Base-by-base conservation (phyloP, 2,113 vertebrate genomes). In the Notarius quadriscutis region DNA sequence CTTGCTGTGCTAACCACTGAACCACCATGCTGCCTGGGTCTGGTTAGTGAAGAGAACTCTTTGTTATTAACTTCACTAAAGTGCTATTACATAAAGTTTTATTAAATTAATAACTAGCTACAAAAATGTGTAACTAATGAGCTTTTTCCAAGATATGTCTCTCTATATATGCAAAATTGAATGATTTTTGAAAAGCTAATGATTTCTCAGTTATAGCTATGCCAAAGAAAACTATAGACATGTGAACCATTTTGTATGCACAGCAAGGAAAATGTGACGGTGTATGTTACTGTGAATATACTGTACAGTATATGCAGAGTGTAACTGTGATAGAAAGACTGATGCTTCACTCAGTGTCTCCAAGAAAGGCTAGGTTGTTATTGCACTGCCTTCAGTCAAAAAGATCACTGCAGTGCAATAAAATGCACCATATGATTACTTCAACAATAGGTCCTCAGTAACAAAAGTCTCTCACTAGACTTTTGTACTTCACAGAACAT, bases 351-450 rank as follows among this genome's bases (percentile, higher is more conserved):
- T 75, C 57, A 85, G 80, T 75, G 71, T 82, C 67, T 30, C 55
- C 27, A 25, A 81, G 8, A 84, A 55, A 67, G 69, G 22, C 27
- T 72, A 81, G 48, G 88, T n/a, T 6, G 69, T 18, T 84, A 55
- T 80, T 84, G 81, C n/a, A 80, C 30, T 20, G 50, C 81, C 75
- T 77, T 67, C 67, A 81, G 7, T 84, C 81, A 84, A 62, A 72
- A 81, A 58, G 27, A 72, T 72, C 50, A 57, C 69, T 74, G 22
- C 51, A 27, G n/a, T 1, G 10, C 53, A 84, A 25, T 74, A 30
- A 58, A 58, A 48, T 72, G 34, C 63, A 58, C 7, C 53, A 34
- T 67, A 41, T 50, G 34, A 78, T 89, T 85, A 89, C 71, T 75
- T 55, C 53, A 81, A 89, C 65, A 84, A 80, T 75, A 30, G 63